phyloP scores from a whole-genome alignment of 2,797 vertebrate species.

The Argyrosomus regius region DNA sequence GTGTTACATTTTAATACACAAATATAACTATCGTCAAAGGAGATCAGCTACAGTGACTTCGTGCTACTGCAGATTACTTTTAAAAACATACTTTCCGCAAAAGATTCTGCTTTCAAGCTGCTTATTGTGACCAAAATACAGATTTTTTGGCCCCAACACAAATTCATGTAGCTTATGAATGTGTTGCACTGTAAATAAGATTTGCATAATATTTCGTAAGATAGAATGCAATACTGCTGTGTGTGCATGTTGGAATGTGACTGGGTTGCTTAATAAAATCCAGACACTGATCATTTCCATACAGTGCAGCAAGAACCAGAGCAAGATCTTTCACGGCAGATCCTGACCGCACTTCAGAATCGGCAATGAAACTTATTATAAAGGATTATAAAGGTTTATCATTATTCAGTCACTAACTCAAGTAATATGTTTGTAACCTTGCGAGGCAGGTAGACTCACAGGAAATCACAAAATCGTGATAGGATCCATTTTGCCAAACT shows the following conservation, averaged over 20 bases:
- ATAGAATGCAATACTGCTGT: slow-evolving; percentile 24
- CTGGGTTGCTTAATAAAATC: slow-evolving; percentile 12
- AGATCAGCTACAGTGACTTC: background rate
- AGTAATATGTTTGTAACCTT: too few relatives aligned
- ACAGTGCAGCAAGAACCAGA: background rate
- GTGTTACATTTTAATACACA: background rate
- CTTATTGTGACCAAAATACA: background rate
- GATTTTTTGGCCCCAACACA: background rate
- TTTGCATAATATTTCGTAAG: slow-evolving; percentile 9
- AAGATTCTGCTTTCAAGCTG: background rate
- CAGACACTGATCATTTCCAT: slow-evolving; percentile 17
- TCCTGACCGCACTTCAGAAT: background rate
- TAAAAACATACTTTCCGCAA: background rate
- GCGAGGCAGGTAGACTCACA: too few relatives aligned
- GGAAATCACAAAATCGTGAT: too few relatives aligned
- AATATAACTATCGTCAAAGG: background rate
- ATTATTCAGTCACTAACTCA: background rate
- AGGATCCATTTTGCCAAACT: too few relatives aligned
- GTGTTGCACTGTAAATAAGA: slow-evolving; percentile 17
- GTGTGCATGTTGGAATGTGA: slow-evolving; percentile 25
- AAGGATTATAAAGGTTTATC: background rate
- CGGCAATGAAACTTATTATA: background rate
- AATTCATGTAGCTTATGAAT: background rate
- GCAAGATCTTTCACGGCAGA: background rate
- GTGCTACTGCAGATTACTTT: too few relatives aligned